Evolutionary conservation across 2,113 vertebrate species (phyloP), one percentile per base, ranked within the genome.

Genomic region (Podiceps cristatus): DNA sequence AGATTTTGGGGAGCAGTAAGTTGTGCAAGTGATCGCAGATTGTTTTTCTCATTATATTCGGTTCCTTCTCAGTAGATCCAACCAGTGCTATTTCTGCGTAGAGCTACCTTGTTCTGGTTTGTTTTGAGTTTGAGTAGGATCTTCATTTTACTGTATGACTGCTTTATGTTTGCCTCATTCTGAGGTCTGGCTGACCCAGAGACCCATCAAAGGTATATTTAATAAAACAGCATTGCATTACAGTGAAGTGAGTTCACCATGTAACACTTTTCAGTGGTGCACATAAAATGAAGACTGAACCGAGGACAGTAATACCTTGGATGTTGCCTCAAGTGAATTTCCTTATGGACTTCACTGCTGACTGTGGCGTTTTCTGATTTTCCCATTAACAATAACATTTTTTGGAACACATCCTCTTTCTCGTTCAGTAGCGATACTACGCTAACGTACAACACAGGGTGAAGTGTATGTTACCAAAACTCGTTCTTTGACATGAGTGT

Each of bases 331-430:
- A 74, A 93, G 66, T 83, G 59, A 90, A 47, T 94, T 97, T 94
- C 93, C 95, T 93, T 86, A 78, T 90, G 95, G 73, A 44, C 80
- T 84, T 76, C 59, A 71, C n/a, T 63, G 86, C 31, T 4, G 69
- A 96, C 25, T 67, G 71, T 59, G 55, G 60, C 83, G 67, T 86
- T 91, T 66, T 96, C 94, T 97, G 95, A 96, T 96, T 88, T 96
- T 92, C 63, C 37, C 96, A 97, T 96, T 96, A 91, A 96, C 80
- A 97, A 92, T 95, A 97, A 96, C 82, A 15, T 45, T 94, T 95
- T 86, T 80, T 96, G 96, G 93, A 97, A 95, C 49, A 58, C 25
- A 33, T 60, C 49, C 45, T 94, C 81, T 86, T 91, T 90, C 82
- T 83, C 18, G 0, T 88, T 92, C 60, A 92, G 68, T 47, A 73